Base-by-base conservation (phyloP, 2,888 invertebrate genomes). In the Cerceris rybyensis region DNA sequence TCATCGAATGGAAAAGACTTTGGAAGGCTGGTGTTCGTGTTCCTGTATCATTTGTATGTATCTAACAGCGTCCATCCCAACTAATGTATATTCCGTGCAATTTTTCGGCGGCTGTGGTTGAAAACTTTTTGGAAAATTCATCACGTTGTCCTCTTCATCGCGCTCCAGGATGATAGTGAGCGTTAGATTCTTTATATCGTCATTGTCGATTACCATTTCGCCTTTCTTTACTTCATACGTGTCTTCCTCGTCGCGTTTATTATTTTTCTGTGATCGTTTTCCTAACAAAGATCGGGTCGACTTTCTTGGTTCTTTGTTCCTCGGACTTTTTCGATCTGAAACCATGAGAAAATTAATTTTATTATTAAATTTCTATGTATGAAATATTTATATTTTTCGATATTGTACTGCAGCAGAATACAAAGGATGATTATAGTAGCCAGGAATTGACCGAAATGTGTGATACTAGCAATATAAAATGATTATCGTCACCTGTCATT, bases 121-220 rank as follows among this genome's bases (percentile, higher is more conserved):
- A 14, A 88, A 88, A 61, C 89, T 80, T 60, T 83, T 88, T 0
- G 87, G 89, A 52, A 88, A 88, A 63, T 87, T 88, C 6, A 76
- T 13, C 2, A 81, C 39, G 6, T 61, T 71, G 54, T 80, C 85
- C 14, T 72, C 74, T n/a, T 84, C 81, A 58, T 88, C 84, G 6
- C 86, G 85, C 61, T 88, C 88, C 2, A 86, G 54, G 11, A 86
- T 84, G 49, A 88, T 83, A 52, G 83, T 83, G 1, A 88, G 78
- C 17, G 84, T 88, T 7, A 88, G 71, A 68, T 87, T 87, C 41
- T 70, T 79, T 13, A 88, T 68, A 43, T 88, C 84, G n/a, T 86
- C 85, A 39, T 70, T 81, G 58, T 88, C 88, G 28, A 86, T n/a
- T n/a, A 85, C 70, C 6, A 85, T 41, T 57, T 83, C 73, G n/a